Base-by-base conservation (phyloP, 2,113 vertebrate species). In the Nothobranchius furzeri region DNA sequence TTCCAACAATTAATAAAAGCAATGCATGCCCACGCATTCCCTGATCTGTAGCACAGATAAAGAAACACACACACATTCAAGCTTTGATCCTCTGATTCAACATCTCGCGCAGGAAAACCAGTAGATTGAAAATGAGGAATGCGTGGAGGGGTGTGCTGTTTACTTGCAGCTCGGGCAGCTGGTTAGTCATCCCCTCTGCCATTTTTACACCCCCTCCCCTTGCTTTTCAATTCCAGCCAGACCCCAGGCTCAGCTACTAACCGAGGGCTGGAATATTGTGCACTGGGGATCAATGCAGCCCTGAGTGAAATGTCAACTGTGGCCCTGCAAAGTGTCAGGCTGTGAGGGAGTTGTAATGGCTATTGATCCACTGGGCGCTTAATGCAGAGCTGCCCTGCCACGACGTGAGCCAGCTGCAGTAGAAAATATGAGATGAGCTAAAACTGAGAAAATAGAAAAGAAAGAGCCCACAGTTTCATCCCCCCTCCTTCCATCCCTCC, bases 321-420 rank as follows among this genome's bases (percentile, higher is more conserved):
- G 95, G 93, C 94, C 95, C 95, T 95, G 95, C 92, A 90, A 95
- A 94, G 94, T 96, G 95, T 98, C 96, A 96, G 94, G 93, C 96
- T 95, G 95, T 93, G 95, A 95, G 96, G 95, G 95, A 98, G 95
- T 95, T 95, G 95, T 98, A 98, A 99, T 98, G 95, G 96, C 95
- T 98, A 99, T 99, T 95, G 97, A 99, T 99, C 96, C 93, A 93
- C 94, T 92, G 94, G 92, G 94, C 93, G 94, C 95, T 98, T 98
- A 96, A 98, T 95, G 95, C 96, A 95, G 95, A 96, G 94, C 94
- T 84, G 87, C 83, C 86, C 85, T 50, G 78, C 93, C 92, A 86
- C 87, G 79, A 93, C 85, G 93, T 90, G 92, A 92, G 95, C 93
- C 96, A 96, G 95, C 95, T 95, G 96, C 94, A 92, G 93, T 92